Evolutionary conservation across 2,797 vertebrate species (phyloP), one percentile per base, ranked within the genome.

Genomic region (Esox lucius): DNA sequence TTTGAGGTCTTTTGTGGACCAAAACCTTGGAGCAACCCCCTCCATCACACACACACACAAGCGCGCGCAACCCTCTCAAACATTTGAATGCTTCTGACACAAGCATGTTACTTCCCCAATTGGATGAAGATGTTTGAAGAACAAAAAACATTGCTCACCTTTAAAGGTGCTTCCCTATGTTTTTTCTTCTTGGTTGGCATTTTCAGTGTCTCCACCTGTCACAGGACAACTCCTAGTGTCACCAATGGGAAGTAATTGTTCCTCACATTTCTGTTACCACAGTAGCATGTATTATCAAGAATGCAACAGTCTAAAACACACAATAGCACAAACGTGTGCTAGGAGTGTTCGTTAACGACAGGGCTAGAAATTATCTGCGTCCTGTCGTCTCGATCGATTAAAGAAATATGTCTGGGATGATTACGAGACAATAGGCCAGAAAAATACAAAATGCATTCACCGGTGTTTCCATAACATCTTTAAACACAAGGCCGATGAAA

Each of bases 161-260:
- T 74, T 71, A 13, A 26, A 46, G 59, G 62, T 22, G 71, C 61
- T 79, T 72, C 70, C 80, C 69, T 68, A 76, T 76, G 17, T 49
- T 59, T 9, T 16, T 49, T 39, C 71, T 17, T 66, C 68, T 66
- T 49, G 39, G 48, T 73, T 71, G 4, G 64, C 61, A n/a, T 72
- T 77, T 74, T 78, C 62, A 46, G 62, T 77, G 68, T 69, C 59
- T 72, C 74, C 65, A 75, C 72, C 72, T 75, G 82, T 77, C 74
- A 79, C 68, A 68, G 72, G 51, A 77, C 78, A 61, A 69, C 69
- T 78, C 73, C 59, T 39, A 5, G 22, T 76, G 77, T 80, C 80
- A 80, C 84, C 84, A 84, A 78, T 79, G 78, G 64, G 81, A 72
- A 79, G 71, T 83, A 64, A 77, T 81, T 83, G 80, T 85, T 85